Evolutionary conservation across 2,797 vertebrate species (phyloP).

Genomic region (Cygnus olor): DNA sequence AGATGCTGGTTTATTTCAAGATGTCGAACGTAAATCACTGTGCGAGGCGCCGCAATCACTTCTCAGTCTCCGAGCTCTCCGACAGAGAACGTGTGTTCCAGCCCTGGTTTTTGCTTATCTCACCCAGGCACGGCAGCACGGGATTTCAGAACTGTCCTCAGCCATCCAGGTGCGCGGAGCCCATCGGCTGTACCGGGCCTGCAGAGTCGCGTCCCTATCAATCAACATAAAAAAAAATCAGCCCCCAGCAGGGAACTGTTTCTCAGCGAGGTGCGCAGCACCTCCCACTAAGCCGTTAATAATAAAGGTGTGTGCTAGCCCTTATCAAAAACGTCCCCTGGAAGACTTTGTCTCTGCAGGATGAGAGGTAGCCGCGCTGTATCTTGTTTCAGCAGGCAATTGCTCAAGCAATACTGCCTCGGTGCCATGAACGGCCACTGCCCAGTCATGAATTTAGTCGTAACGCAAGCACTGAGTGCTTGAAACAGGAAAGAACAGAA

Average conservation of each 20-base stretch:
- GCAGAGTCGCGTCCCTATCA: background rate
- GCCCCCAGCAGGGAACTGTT: background rate
- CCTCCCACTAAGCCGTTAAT: background rate
- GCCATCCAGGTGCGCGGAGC: background rate
- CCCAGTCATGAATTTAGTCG: background rate
- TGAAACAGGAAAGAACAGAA: background rate
- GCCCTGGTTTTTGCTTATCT: background rate
- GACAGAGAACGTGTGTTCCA: background rate
- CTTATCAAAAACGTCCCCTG: background rate
- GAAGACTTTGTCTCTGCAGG: background rate
- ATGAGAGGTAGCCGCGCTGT: background rate
- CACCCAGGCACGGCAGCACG: background rate
- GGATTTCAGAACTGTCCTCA: background rate
- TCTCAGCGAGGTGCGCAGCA: background rate
- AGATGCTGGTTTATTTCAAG: background rate
- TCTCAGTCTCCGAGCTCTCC: background rate
- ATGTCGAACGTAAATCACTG: background rate
- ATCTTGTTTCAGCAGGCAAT: background rate
- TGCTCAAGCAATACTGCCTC: background rate
- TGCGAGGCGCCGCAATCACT: background rate
- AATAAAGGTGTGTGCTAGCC: background rate
- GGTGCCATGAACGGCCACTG: background rate
- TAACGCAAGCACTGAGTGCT: background rate
- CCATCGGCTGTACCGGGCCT: background rate
- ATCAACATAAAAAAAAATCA: background rate